phyloP scores from a whole-genome alignment of 2,113 vertebrate species.

The Rattus rattus region DNA sequence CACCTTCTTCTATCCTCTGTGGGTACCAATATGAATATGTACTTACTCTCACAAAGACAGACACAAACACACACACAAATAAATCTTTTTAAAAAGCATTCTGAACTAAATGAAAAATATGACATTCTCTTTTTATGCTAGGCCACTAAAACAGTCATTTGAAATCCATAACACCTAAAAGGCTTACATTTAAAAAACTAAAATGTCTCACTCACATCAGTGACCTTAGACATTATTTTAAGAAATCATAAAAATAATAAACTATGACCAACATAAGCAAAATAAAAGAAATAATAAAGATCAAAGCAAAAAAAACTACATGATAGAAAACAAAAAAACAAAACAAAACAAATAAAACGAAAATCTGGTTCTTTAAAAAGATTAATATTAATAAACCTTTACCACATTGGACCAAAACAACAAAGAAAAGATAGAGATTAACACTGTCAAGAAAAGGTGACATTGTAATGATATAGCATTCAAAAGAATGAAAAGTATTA shows the following conservation, averaged over 20 bases:
- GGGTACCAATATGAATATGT: no score
- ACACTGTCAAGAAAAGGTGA: neutral
- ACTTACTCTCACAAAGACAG: no score
- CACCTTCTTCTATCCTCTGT: no score
- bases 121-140: no score
- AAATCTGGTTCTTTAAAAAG: neutral
- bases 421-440: neutral
- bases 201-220: conserved; percentile 11
- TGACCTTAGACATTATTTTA: neutral
- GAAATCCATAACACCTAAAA: no score
- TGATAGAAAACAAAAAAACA: neutral
- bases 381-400: conserved; percentile 23
- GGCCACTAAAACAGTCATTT: no score
- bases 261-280: conserved; percentile 4
- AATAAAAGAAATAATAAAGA: neutral
- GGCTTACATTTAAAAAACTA: neutral
- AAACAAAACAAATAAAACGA: neutral
- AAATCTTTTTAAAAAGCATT: no score
- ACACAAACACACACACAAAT: no score
- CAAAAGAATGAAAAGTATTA: neutral
- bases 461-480: neutral
- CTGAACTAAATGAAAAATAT: no score
- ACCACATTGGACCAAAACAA: neutral
- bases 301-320: conserved; percentile 5
- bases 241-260: conserved; percentile 6